phyloP scores from a whole-genome alignment of 1,140 invertebrate species.

The Aphidius gifuensis region DNA sequence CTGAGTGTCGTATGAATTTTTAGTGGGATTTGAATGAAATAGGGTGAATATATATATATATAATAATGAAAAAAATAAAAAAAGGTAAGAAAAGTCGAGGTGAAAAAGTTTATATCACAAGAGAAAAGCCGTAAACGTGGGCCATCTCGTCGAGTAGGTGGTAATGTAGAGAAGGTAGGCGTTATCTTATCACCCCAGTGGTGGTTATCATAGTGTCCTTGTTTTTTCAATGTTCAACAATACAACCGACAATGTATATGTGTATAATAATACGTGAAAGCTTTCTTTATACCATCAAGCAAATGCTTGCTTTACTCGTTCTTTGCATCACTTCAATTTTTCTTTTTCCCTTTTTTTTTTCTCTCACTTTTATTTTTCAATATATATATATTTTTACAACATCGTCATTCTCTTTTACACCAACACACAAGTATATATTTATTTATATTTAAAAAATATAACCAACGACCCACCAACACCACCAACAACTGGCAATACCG shows the following conservation, averaged over 20 bases:
- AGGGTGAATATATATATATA: neutral
- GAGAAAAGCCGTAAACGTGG: conserved; percentile 24
- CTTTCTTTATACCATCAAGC: neutral
- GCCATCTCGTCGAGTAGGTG: conserved; percentile 33
- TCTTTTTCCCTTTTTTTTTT: neutral
- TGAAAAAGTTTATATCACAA: conserved; percentile 5
- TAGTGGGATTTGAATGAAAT: neutral
- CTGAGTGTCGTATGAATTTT: conserved; percentile 13
- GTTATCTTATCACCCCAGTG: conserved; percentile 35
- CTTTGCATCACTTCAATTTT: neutral
- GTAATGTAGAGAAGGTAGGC: conserved; percentile 34
- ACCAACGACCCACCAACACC: no score
- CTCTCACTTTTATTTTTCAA: neutral
- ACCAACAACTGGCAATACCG: neutral
- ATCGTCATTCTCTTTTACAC: no score
- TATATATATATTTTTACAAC: no score
- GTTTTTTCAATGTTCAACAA: neutral
- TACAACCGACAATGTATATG: conserved; percentile 2
- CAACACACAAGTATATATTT: no score
- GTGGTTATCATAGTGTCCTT: conserved; percentile 24
- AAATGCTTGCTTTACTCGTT: conserved; percentile 10
- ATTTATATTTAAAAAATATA: no score
- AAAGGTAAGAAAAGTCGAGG: neutral
- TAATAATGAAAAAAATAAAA: neutral
- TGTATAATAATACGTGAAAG: no score